Evolutionary conservation across 1,140 invertebrate species (phyloP), one percentile per base, ranked within the genome.

Genomic region (Trinorchestia longiramus): DNA sequence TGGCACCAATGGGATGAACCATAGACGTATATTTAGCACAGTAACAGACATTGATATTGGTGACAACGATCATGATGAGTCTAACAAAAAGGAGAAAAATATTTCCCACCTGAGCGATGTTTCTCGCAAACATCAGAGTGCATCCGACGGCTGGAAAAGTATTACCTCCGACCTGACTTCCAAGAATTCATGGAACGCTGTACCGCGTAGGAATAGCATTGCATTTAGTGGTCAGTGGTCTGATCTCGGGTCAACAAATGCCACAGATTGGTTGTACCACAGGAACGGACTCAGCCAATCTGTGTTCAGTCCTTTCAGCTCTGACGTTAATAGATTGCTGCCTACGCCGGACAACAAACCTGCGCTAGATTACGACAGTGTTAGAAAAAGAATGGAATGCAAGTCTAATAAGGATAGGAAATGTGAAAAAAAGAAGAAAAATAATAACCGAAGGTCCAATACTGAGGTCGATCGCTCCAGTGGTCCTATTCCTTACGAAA

Each of bases 251-350:
- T 94, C 92, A 44, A 94, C 92, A 43, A 94, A 94, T 47, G 92
- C 92, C 44, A 94, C 92, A n/a, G 92, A 94, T 43, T 94, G 92
- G 92, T n/a, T 94, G 92, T 94, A 94, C 92, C 92, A 94, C 44
- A 94, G 92, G 43, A 94, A 94, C 43, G 92, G 92, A 43, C 44
- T 94, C 41, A 94, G 92, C 92, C 43, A 94, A 45, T 94, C 92
- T 0, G 92, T 94, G 6, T 94, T 94, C 44, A 94, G 92, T 43
- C 43, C 92, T 47, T 94, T 94, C 44, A 47, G 43, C 43, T 40
- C 8, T 94, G 92, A 94, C 44, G 44, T 47, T 45, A 94, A 43
- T 47, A 43, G 92, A 94, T 94, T 94, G 36, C 41, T 44, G 8
- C 40, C 44, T 42, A 19, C 43, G 44, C 19, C 40, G 0, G 44